Evolutionary conservation across 1,140 invertebrate genomes (phyloP).

Genomic region (Magallana gigas): DNA sequence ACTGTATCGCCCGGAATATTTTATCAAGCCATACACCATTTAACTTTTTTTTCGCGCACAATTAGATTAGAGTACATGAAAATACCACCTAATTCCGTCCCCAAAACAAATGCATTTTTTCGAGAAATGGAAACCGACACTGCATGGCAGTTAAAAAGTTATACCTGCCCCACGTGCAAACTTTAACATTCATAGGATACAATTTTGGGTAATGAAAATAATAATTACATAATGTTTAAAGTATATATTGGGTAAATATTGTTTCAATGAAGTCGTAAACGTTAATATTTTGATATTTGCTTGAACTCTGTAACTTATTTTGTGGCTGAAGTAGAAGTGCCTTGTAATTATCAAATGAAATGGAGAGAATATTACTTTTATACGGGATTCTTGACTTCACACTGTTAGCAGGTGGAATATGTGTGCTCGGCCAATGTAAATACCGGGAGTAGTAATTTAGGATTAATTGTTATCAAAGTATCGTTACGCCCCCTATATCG

Average conservation of each 20-base stretch:
- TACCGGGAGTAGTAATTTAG: slow-evolving; percentile 10
- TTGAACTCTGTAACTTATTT: not conserved
- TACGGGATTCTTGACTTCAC: not conserved
- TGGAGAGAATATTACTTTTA: not conserved
- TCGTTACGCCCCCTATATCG: slow-evolving; percentile 31
- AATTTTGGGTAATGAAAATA: not conserved
- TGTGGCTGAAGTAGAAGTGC: not conserved
- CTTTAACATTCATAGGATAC: not conserved
- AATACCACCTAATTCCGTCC: not conserved
- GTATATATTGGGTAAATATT: not conserved
- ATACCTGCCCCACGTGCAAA: not conserved
- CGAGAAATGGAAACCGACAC: not conserved
- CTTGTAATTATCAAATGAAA: not conserved
- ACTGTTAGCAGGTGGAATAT: not conserved
- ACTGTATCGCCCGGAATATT: not conserved
- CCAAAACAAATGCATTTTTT: not conserved
- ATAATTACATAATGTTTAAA: too few relatives aligned
- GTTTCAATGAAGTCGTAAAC: not conserved
- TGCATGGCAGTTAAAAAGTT: not conserved
- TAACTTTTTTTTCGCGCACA: not conserved
- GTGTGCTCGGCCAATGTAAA: not conserved
- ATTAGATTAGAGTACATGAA: not conserved
- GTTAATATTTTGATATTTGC: slow-evolving; percentile 2
- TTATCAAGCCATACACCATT: not conserved
- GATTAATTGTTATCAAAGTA: slow-evolving; percentile 29